Conservation (phyloP, 92 coral and sea anemone species). For the Epizoanthus stellaris region DNA sequence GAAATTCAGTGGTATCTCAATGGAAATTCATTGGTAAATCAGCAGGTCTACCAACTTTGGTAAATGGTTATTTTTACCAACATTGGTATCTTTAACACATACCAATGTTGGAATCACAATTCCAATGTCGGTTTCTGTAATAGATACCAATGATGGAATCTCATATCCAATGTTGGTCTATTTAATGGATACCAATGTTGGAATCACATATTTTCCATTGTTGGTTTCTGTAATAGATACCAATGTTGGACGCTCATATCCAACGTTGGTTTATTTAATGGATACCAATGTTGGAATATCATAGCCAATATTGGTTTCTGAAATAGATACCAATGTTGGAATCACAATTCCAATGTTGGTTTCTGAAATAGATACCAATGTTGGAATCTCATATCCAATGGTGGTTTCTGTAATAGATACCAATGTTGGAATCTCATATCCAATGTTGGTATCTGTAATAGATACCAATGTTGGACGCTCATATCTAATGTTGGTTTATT, state of each 20-base stretch:
- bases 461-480: too few relatives aligned
- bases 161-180: neutral
- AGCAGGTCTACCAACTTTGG: neutral
- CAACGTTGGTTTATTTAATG: too few relatives aligned
- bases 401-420: too few relatives aligned
- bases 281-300: too few relatives aligned
- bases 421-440: too few relatives aligned
- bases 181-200: too few relatives aligned
- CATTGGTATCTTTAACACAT: neutral
- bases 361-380: neutral
- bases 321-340: neutral
- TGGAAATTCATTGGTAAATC: constrained; percentile 4
- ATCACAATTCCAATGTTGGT: neutral
- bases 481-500: too few relatives aligned
- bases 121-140: neutral
- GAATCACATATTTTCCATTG: neutral
- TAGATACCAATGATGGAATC: neutral
- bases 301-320: neutral
- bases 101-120: too few relatives aligned
- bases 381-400: too few relatives aligned
- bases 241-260: too few relatives aligned
- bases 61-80: constrained; percentile 1
- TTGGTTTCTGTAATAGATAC: neutral
- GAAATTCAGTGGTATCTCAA: neutral
- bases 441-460: too few relatives aligned